A percentile compares a stretch with the other conserved stretches of the same genome.
These are phyloP conservation scores for Mallotus villosus DNA, from an alignment of 2,797 vertebrate genomes.

Conservation along the genomic window DNA sequence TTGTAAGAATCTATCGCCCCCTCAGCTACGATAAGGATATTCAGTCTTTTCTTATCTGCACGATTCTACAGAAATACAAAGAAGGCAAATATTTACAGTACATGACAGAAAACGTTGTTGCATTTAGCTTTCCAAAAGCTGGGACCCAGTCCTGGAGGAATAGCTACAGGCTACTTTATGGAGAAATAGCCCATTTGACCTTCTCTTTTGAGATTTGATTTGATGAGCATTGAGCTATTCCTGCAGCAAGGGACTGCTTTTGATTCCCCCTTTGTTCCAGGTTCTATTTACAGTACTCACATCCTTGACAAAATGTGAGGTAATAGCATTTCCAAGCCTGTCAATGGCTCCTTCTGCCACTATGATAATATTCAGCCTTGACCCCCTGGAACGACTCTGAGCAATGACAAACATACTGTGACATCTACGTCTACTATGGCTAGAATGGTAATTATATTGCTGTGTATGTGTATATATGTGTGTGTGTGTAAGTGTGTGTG, in stretches of 20 bases:
- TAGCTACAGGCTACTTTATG: not conserved
- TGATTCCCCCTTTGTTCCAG: constrained; percentile 36
- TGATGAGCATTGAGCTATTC: not conserved
- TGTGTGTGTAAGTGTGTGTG: constrained; percentile 21
- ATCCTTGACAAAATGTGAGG: constrained; percentile 84
- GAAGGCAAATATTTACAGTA: constrained; percentile 6
- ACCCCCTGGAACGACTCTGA: constrained; percentile 90
- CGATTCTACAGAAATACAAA: constrained; percentile 81
- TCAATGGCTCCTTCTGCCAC: constrained; percentile 93
- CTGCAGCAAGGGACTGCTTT: not conserved
- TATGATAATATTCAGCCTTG: constrained; percentile 96
- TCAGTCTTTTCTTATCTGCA: constrained; percentile 94
- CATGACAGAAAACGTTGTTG: constrained; percentile 32
- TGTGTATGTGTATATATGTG: constrained; percentile 1
- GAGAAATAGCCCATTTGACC: not conserved
- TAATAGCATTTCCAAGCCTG: constrained; percentile 87
- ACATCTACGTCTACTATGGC: constrained; percentile 27
- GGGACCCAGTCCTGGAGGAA: constrained; percentile 1
- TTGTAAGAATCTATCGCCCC: constrained; percentile 93
- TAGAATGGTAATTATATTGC: constrained; percentile 7
- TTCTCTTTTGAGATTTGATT: not conserved
- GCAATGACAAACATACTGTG: constrained; percentile 52
- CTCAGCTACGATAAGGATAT: constrained; percentile 98
- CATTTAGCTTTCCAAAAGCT: constrained; percentile 13
- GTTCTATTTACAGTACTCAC: constrained; percentile 73